Evolutionary conservation across 1,140 invertebrate genomes (phyloP), one percentile per base, ranked within the genome.

Genomic region (Pentalonia nigronervosa): DNA sequence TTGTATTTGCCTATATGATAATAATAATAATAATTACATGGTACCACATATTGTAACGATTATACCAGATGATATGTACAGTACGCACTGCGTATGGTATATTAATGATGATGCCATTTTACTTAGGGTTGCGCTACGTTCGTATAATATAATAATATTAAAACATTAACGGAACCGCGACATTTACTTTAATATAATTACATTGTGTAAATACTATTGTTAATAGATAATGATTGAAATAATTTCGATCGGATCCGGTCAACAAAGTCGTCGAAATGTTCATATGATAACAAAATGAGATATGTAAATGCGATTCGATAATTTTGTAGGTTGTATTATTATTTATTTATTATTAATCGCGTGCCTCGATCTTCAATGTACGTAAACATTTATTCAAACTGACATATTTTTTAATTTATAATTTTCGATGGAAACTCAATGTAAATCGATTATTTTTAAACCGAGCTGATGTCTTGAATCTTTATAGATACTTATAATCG

Each of bases 61-160:
- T 67, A 67, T 67, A 67, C 60, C 60, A 67, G 60, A n/a, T n/a
- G 11, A 30, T 14, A 67, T 41, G 41, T n/a, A n/a, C 30, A 30
- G 14, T 67, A 67, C 60, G 60, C 60, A 30, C 11, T 11, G 30
- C 9, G 60, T 67, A 14, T 30, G 60, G 60, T 67, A 67, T 67
- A 67, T n/a, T 83, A 83, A 87, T 87, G 45, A 87, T 21, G 86
- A 41, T 87, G 86, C 86, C 86, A 88, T 88, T 88, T 50, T 88
- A 88, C 17, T 88, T 88, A 88, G 47, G 30, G n/a, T 9, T 53
- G 34, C n/a, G 17, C 20, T 25, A 9, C 34, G 86, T 50, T 23
- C 47, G 17, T 34, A 36, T 67, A 30, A 67, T 67, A 67, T n/a
- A 14, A n/a, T 67, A n/a, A 67, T n/a, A 67, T 25, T 67, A 67